Conservation (phyloP, 37 sponge, comb jelly and placozoan genomes). For the Spongia lamella region DNA sequence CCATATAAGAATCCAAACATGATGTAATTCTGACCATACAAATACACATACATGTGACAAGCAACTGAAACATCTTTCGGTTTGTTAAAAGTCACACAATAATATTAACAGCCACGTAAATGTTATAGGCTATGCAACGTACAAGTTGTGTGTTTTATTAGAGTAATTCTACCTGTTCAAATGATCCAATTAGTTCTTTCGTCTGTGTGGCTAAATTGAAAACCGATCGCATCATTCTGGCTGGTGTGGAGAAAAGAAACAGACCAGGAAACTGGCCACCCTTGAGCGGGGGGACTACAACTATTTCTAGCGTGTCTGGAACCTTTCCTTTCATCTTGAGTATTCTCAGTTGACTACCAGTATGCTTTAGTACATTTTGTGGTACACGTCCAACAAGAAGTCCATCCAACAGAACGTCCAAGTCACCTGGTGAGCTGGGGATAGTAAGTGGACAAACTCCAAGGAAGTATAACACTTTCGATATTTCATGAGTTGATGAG, state of each 20-base stretch:
- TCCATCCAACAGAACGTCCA: slow-evolving; percentile 86
- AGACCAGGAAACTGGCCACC: slow-evolving; percentile 84
- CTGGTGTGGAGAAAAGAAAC: slow-evolving; percentile 87
- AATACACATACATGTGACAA: not conserved
- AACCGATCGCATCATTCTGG: slow-evolving; percentile 93
- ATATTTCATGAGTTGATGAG: too few species aligned
- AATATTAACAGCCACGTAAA: too few species aligned
- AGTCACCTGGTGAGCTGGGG: not conserved
- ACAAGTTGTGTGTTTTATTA: too few species aligned
- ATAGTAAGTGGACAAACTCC: slow-evolving; percentile 65
- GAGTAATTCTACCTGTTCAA: slow-evolving; percentile 85
- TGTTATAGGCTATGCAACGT: too few species aligned
- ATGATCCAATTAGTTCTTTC: slow-evolving; percentile 87
- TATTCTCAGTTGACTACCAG: slow-evolving; percentile 67
- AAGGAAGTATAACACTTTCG: slow-evolving; percentile 29
- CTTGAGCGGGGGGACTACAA: slow-evolving; percentile 34
- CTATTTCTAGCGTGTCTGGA: slow-evolving; percentile 76
- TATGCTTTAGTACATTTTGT: slow-evolving; percentile 1
- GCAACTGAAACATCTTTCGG: not conserved
- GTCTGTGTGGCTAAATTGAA: slow-evolving; percentile 72
- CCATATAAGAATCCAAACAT: too few species aligned
- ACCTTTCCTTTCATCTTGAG: slow-evolving; percentile 78
- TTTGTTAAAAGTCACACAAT: too few species aligned
- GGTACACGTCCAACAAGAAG: slow-evolving; percentile 74
- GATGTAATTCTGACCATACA: too few species aligned